Evolutionary conservation across 2,113 vertebrate genomes (phyloP), one percentile per base, ranked within the genome.

Genomic region (Corydoras maculifer): DNA sequence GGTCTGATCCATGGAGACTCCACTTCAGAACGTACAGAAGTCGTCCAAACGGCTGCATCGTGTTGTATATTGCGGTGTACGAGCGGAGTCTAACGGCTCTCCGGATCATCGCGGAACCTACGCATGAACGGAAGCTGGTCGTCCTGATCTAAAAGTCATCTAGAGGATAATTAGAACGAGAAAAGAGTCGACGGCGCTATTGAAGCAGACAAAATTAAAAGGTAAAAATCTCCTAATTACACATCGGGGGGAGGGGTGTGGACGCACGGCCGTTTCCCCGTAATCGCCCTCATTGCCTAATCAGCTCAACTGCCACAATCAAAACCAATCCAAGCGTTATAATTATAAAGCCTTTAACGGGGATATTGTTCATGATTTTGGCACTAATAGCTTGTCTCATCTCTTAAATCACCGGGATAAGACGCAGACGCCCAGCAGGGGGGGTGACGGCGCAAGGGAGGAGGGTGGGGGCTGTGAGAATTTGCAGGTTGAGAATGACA

Each of bases 241-340:
- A 64, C 59, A 70, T 68, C 13, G 51, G 30, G 25, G 64, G 62
- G 72, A 74, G 63, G 62, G 35, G 58, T 48, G 55, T 53, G 65
- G 69, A 53, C 64, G 54, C 58, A 50, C 60, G 5, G 59, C 32
- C 62, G 54, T 59, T 72, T 61, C 43, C 64, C 51, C 50, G 54
- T 72, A 75, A 78, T 78, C 77, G 71, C 65, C 30, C 54, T 51
- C 25, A 78, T 78, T 60, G 50, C 65, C 62, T 72, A 72, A 78
- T 78, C 77, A 78, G 50, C 69, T 54, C 60, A n/a, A 61, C 58
- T 75, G 64, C 65, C 57, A 61, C 69, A 78, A 78, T 78, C 69
- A 78, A 55, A 64, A 72, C 18, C 13, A 72, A 55, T 60, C 69
- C 77, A 64, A 53, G 72, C 50, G 73, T 72, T 75, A 65, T 75